Conservation (phyloP, 1,140 invertebrate genomes). For the Marisa cornuarietis region DNA sequence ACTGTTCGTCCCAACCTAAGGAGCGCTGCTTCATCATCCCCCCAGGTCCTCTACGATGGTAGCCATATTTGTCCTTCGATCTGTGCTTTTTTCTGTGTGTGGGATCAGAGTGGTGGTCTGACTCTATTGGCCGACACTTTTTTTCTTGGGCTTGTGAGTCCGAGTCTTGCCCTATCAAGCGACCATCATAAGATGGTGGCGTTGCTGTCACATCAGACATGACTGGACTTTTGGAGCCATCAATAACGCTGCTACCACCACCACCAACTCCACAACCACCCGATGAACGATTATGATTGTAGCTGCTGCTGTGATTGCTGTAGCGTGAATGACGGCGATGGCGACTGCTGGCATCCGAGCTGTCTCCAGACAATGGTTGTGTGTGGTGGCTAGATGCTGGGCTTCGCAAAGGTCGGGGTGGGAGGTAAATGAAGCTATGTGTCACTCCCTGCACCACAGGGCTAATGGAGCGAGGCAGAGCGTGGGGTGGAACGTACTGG, state of each 20-base stretch:
- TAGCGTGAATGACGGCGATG: slow-evolving; percentile 34
- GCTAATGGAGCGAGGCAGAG: slow-evolving; percentile 27
- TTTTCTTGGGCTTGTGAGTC: slow-evolving; percentile 50
- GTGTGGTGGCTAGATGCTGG: slow-evolving; percentile 30
- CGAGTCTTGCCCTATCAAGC: slow-evolving; percentile 37
- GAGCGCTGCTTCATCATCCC: slow-evolving; percentile 50
- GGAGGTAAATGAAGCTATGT: slow-evolving; percentile 16
- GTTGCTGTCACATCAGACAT: slow-evolving; percentile 31
- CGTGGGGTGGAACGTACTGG: slow-evolving; percentile 18
- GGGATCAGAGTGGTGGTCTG: slow-evolving; percentile 61
- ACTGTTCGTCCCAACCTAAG: slow-evolving; percentile 57
- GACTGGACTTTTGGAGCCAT: slow-evolving; percentile 25
- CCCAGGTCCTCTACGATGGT: slow-evolving; percentile 42
- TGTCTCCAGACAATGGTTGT: slow-evolving; percentile 40
- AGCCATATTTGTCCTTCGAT: slow-evolving; percentile 40
- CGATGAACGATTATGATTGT: slow-evolving; percentile 7
- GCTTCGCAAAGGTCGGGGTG: slow-evolving; percentile 19
- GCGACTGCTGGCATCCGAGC: slow-evolving; percentile 50
- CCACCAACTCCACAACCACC: slow-evolving; percentile 1
- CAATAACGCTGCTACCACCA: slow-evolving; percentile 20
- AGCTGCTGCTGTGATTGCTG: slow-evolving; percentile 22
- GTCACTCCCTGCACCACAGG: slow-evolving; percentile 26
- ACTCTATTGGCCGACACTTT: slow-evolving; percentile 47
- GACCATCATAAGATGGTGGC: slow-evolving; percentile 14
- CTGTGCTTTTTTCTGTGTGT: slow-evolving; percentile 45